Evolutionary conservation across 2,888 invertebrate species (phyloP), one percentile per base, ranked within the genome.

Genomic region (Idaea dimidiata): DNA sequence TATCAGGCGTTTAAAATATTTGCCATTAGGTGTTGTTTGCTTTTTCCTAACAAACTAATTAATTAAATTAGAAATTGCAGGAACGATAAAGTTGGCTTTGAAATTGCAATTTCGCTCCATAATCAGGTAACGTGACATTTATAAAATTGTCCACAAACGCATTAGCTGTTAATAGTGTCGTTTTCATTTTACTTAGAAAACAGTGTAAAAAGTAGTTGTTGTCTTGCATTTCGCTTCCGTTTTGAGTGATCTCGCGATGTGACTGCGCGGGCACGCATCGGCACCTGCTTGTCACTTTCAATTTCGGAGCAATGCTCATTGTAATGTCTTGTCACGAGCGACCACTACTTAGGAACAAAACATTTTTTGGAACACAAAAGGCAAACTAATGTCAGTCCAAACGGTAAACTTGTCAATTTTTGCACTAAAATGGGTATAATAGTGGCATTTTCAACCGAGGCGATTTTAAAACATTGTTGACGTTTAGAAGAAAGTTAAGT

Each of bases 261-360:
- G 68, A 70, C 72, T 69, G 69, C 57, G 62, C 67, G 66, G 64
- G 63, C 77, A 75, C 77, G 79, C 77, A 79, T 77, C 76, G 71
- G 73, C 76, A 76, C 78, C 74, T 76, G 77, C 65, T 56, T 55
- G 54, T 81, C 80, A 87, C 87, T 87, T 86, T 87, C 87, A 73
- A 72, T 87, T 86, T 87, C 86, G 79, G 80, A 75, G 73, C 75
- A 74, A 80, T 17, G 56, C 18, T 56, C 56, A 56, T 56, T 56
- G 56, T 56, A 18, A 17, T 16, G 10, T 16, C 14, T 56, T 56
- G 56, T 56, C 56, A 56, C 56, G 56, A 17, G 17, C 54, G 62
- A 43, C 43, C 24, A 58, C 57, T 58, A 62, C 62, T 58, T 58
- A 58, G 17, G 16, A 54, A n/a, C 54, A 17, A 54, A 17, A 72